Evolutionary conservation across 2,888 invertebrate genomes (phyloP).

Genomic region (Cristatella mucedo): DNA sequence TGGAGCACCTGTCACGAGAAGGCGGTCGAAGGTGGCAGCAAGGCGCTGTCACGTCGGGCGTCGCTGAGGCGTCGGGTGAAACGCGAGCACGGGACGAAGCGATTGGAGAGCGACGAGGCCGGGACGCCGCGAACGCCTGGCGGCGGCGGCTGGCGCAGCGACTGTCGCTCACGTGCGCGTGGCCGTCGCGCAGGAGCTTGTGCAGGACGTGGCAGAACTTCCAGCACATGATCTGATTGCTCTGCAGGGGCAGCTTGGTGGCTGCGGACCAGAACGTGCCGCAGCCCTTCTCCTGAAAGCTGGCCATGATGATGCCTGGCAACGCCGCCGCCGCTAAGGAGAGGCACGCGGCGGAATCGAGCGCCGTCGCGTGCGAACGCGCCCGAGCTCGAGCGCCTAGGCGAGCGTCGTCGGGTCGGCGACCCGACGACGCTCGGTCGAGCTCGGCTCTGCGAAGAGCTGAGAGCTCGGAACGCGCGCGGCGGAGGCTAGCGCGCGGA

Average conservation of each 20-base stretch:
- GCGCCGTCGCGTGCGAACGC: no score
- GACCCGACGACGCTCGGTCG: no score
- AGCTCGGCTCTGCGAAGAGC: no score
- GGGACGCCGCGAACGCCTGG: conserved; percentile 2
- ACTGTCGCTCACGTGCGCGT: conserved; percentile 50
- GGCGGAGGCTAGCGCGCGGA: no score
- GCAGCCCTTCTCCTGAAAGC: conserved; percentile 78
- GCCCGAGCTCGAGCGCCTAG: no score
- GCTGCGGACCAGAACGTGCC: conserved; percentile 71
- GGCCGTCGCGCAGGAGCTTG: conserved; percentile 84
- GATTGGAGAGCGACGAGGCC: not conserved
- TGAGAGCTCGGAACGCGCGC: no score
- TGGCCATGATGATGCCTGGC: conserved; percentile 59
- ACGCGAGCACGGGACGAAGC: not conserved
- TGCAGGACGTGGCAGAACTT: conserved; percentile 96
- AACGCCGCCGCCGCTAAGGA: no score
- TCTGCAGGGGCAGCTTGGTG: conserved; percentile 60
- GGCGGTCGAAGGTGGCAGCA: conserved; percentile 4
- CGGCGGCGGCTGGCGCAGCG: no score
- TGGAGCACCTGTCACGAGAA: conserved; percentile 43
- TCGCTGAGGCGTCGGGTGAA: no score
- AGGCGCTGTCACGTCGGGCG: not conserved
- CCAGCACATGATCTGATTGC: conserved; percentile 91
- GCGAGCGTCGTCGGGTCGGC: no score
- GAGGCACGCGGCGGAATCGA: not conserved